Base-by-base conservation (phyloP, 1,140 invertebrate genomes). In the Mycetomoellerius zeteki region DNA sequence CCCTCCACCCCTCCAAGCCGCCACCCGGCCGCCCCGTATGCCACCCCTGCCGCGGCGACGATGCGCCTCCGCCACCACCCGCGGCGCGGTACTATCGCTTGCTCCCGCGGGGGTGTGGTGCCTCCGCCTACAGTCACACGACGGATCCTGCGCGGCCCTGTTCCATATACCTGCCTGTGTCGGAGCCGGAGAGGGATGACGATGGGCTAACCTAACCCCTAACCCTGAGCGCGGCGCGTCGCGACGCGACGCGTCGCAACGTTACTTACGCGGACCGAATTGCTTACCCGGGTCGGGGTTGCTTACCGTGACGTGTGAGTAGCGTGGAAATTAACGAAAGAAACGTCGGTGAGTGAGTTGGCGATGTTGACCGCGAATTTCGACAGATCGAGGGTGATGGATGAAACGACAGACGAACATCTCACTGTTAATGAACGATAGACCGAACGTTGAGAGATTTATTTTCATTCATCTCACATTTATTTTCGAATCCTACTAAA, bases 91-190 rank as follows among this genome's bases (percentile, higher is more conserved):
- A 62, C 90, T 88, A 91, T 80, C 90, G 62, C 85, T 90, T 81
- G 64, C 64, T 30, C 91, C 93, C 92, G 88, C 91, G 92, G 93
- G 93, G 93, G 93, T 94, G 93, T 94, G 94, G 94, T 94, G 93
- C 93, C 89, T 90, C 90, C 94, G 94, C 94, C 94, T 94, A 94
- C 92, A 94, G 94, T 94, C 91, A 92, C 93, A 91, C 89, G 92
- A 94, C 93, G 91, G 86, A 91, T 77, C 72, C 89, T 91, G 89
- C 89, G 89, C 91, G 89, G 86, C 80, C 91, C 90, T 91, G 88
- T 91, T 89, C 91, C 91, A 50, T 88, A 78, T 85, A 90, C 87
- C 82, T 71, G 80, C 69, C 86, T 50, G 65, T 69, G 75, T 82
- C 77, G 75, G 21, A 76, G 85, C 52, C 24, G 71, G 75, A 81